phyloP scores from a whole-genome alignment of 2,888 invertebrate species.

The Ichneumoninae sp. region DNA sequence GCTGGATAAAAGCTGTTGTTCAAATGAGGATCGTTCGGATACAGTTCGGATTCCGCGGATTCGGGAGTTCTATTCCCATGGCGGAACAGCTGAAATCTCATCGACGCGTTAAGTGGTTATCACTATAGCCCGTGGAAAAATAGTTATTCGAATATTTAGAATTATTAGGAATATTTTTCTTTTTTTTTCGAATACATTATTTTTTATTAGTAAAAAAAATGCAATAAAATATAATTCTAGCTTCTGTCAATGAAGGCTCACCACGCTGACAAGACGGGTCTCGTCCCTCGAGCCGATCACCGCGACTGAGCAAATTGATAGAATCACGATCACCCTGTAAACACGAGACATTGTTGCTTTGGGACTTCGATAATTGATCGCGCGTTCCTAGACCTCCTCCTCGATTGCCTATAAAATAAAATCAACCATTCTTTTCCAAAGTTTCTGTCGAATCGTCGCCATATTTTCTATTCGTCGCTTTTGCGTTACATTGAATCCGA shows the following conservation, averaged over 20 bases:
- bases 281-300: background rate
- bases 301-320: background rate
- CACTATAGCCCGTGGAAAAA: background rate
- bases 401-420: background rate
- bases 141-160: too few species aligned
- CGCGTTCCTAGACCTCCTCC: background rate
- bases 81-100: conserved; percentile 7
- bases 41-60: conserved; percentile 1
- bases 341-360: conserved; percentile 6
- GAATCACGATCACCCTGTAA: background rate
- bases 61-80: conserved; percentile 25
- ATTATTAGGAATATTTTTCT: background rate
- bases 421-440: background rate
- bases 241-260: background rate
- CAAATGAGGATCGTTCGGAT: background rate
- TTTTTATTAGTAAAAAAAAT: background rate
- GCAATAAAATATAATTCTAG: background rate
- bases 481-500: too few species aligned
- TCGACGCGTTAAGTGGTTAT: background rate
- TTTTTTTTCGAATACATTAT: background rate
- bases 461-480: too few species aligned
- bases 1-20: conserved; percentile 21
- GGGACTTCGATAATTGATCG: background rate
- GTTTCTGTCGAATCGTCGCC: background rate
- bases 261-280: background rate